phyloP scores from a whole-genome alignment of 2,888 invertebrate species.

The Baccha elongata region DNA sequence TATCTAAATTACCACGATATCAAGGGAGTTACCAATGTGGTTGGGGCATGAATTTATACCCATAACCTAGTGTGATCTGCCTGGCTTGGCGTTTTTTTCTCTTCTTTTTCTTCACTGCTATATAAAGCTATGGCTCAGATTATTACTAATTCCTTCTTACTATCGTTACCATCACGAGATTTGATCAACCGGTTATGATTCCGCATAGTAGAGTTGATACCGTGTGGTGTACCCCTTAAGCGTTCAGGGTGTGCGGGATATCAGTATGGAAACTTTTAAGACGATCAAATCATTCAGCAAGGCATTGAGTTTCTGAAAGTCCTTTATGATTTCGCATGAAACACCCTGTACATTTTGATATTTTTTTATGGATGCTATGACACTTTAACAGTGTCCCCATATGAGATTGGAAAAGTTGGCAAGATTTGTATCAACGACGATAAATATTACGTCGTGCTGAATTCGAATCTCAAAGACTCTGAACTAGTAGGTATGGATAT shows the following conservation, averaged over 20 bases:
- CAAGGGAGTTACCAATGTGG: slow-evolving; percentile 68
- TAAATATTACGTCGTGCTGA: slow-evolving; percentile 60
- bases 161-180: slow-evolving; percentile 61
- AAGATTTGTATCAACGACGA: slow-evolving; percentile 67
- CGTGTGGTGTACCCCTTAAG: slow-evolving; percentile 2
- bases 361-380: slow-evolving; percentile 40
- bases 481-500: background rate
- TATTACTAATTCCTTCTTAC: slow-evolving; percentile 64
- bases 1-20: slow-evolving; percentile 56
- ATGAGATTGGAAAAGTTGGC: slow-evolving; percentile 58
- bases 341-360: slow-evolving; percentile 1
- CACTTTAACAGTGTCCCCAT: slow-evolving; percentile 60
- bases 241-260: background rate
- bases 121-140: slow-evolving; percentile 36
- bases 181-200: slow-evolving; percentile 41
- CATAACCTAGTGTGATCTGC: slow-evolving; percentile 51
- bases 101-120: slow-evolving; percentile 50
- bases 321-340: background rate
- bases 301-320: background rate
- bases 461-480: slow-evolving; percentile 4
- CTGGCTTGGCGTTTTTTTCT: slow-evolving; percentile 69
- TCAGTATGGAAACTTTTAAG: background rate
- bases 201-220: background rate
- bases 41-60: slow-evolving; percentile 62
- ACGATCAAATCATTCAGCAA: background rate